Evolutionary conservation across 2,113 vertebrate species (phyloP).

Genomic region (Myrmecophaga tridactyla): DNA sequence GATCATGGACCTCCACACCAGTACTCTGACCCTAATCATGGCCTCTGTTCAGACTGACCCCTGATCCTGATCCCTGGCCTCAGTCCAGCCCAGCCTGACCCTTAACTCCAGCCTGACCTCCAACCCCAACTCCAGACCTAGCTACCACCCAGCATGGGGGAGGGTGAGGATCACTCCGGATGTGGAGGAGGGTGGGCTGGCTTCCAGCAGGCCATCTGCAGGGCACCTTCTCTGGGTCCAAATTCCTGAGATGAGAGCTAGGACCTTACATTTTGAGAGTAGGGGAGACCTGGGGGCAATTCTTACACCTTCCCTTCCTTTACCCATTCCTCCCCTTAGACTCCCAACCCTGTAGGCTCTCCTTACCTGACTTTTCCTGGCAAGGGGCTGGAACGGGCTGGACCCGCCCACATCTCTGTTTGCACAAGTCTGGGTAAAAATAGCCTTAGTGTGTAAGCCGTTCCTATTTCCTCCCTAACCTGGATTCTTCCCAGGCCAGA

Average conservation of each 20-base stretch:
- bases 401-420: slow-evolving; percentile 31
- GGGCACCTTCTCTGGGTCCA: neutral
- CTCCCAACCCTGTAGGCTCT: neutral
- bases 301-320: neutral
- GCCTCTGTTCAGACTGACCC: neutral
- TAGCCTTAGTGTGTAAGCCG: neutral
- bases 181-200: neutral
- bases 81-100: neutral
- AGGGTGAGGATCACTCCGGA: neutral
- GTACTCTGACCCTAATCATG: too few species aligned
- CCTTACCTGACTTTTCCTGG: neutral
- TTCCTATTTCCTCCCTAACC: slow-evolving; percentile 26
- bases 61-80: neutral
- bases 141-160: neutral
- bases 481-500: slow-evolving; percentile 3
- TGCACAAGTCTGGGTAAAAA: slow-evolving; percentile 69
- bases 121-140: neutral
- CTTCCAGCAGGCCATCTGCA: neutral
- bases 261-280: neutral
- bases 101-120: neutral
- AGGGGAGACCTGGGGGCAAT: neutral
- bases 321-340: neutral
- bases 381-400: neutral
- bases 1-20: neutral
- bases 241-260: neutral